Evolutionary conservation across 2,797 vertebrate species (phyloP).

Genomic region (Sebastes iracundus): DNA sequence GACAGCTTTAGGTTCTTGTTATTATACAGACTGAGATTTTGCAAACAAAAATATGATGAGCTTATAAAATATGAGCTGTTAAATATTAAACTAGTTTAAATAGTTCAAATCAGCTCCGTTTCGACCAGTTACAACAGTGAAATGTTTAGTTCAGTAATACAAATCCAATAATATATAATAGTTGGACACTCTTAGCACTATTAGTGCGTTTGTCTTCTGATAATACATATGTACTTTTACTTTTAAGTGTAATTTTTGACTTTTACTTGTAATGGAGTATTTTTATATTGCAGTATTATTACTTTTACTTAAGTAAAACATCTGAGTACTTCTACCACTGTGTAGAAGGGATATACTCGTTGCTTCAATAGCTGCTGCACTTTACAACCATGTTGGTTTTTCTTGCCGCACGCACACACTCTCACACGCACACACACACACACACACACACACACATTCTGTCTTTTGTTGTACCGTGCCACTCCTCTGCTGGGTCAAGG

Average conservation of each 20-base stretch:
- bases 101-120: not conserved
- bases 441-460: not conserved
- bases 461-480: slow-evolving; percentile 17
- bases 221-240: not conserved
- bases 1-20: not conserved
- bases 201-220: not conserved
- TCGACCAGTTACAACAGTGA: not conserved
- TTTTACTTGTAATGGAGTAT: not conserved
- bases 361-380: not conserved
- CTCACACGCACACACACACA: not conserved
- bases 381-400: not conserved
- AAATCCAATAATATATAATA: not conserved
- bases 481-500: slow-evolving; percentile 43
- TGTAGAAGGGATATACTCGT: too few species aligned
- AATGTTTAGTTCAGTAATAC: not conserved
- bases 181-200: not conserved
- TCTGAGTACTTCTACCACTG: too few species aligned
- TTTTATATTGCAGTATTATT: not conserved
- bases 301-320: too few species aligned
- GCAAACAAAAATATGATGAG: not conserved
- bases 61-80: not conserved
- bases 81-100: too few species aligned
- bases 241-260: not conserved
- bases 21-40: not conserved
- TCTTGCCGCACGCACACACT: not conserved